These are phyloP conservation scores for Nannoperca obscura DNA, from an alignment of 2,797 vertebrate genomes.

Conservation along the genomic window DNA sequence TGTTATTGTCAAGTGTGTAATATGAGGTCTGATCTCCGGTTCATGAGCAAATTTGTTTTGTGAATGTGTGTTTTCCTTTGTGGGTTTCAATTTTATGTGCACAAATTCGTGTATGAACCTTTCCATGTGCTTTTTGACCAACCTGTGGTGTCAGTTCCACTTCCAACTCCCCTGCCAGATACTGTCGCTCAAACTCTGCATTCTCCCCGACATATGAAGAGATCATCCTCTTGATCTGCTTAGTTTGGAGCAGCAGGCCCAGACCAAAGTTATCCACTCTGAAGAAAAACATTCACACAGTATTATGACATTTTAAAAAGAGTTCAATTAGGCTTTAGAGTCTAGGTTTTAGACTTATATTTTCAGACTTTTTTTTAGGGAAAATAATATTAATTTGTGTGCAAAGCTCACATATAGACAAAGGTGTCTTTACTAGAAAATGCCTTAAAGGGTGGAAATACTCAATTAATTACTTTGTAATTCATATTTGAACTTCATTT, in stretches of 20 bases:
- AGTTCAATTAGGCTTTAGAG: too few species aligned
- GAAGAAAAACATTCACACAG: constrained; percentile 43
- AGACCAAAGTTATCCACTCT: constrained; percentile 98
- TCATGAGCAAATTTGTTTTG: neutral
- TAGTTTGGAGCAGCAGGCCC: constrained; percentile 92
- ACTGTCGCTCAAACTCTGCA: constrained; percentile 96
- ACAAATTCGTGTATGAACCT: neutral
- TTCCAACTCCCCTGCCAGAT: constrained; percentile 94
- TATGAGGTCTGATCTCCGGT: neutral
- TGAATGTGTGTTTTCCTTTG: neutral
- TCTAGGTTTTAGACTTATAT: too few species aligned
- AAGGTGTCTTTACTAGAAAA: neutral
- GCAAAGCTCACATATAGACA: too few species aligned
- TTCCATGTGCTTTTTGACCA: constrained; percentile 41
- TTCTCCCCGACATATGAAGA: constrained; percentile 98
- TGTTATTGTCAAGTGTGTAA: neutral
- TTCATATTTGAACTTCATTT: neutral
- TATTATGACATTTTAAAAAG: neutral
- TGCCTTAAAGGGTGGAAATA: neutral
- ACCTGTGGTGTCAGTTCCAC: constrained; percentile 98
- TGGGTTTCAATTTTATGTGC: too few species aligned
- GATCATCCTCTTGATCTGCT: constrained; percentile 98
- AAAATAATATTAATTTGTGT: too few species aligned
- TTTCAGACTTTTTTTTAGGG: too few species aligned
- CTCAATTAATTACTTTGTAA: neutral